phyloP scores from a whole-genome alignment of 1,140 invertebrate species.

The Lepeophtheirus salmonis region DNA sequence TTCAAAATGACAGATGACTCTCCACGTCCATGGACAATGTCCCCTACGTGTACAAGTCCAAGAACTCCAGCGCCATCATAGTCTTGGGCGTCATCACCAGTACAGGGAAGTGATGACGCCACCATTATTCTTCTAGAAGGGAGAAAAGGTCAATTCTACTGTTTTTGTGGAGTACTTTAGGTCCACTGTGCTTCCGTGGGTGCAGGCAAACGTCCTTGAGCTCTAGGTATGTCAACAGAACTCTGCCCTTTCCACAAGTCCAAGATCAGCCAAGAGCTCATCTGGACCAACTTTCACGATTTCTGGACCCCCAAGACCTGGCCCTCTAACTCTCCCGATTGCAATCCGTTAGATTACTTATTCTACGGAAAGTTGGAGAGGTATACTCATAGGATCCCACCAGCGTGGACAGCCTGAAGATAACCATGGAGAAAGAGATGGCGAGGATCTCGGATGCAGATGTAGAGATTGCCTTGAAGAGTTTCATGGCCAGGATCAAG shows the following conservation, averaged over 20 bases:
- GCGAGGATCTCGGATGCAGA: neutral
- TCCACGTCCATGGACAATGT: neutral
- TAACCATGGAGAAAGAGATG: neutral
- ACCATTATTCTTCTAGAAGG: neutral
- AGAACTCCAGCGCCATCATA: neutral
- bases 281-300: neutral
- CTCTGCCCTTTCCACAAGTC: neutral
- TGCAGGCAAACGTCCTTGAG: neutral
- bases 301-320: neutral
- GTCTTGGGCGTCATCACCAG: neutral
- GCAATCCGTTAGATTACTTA: neutral
- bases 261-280: neutral
- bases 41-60: neutral
- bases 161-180: neutral
- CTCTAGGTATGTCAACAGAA: neutral
- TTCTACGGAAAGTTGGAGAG: neutral
- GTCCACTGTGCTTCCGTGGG: neutral
- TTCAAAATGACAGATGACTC: neutral
- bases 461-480: neutral
- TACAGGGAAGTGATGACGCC: neutral
- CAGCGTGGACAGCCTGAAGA: neutral
- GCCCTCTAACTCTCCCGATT: neutral
- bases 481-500: neutral
- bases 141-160: neutral
- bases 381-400: no score